Evolutionary conservation across 2,113 vertebrate genomes (phyloP), one percentile per base, ranked within the genome.

Genomic region (Arothron firmamentum): DNA sequence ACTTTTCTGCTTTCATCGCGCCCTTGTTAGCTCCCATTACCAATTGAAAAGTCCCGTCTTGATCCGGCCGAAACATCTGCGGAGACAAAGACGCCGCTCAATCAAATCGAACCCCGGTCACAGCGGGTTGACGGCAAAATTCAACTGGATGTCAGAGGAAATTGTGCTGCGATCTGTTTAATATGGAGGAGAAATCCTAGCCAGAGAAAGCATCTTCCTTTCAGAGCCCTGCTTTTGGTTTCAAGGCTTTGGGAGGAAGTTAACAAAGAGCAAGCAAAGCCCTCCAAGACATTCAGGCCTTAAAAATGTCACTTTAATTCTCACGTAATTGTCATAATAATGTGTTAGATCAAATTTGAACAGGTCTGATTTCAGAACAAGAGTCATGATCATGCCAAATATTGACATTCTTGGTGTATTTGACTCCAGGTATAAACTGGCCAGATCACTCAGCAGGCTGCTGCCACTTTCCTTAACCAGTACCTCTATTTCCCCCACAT

Each of bases 1-100:
- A 65, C 70, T 75, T 79, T 70, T 69, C 73, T 41, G 47, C 59
- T 76, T 80, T 76, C 69, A 67, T 69, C 63, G 20, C 73, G 67
- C 70, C 53, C 71, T 84, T 75, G 64, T 79, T 72, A 73, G 84
- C 72, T 86, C 74, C 25, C 67, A 77, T 87, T 81, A 88, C 86
- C 59, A 70, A 79, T 80, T 85, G 67, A 78, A 67, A 70, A 69
- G 78, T 65, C 54, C 57, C 62, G 71, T 55, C 67, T 67, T 83
- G 82, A 88, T 85, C 79, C 81, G 34, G 60, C 20, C 56, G 59
- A 42, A 62, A 72, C 51, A 61, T 76, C 65, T 48, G 23, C 47
- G 34, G 58, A 85, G 70, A 85, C 83, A 87, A 84, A 81, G 73
- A 62, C 70, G 16, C 58, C 74, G 70, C 74, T 85, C 78, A 76